Conservation (phyloP, 2,888 invertebrate species). For the Plagodis dolabraria region DNA sequence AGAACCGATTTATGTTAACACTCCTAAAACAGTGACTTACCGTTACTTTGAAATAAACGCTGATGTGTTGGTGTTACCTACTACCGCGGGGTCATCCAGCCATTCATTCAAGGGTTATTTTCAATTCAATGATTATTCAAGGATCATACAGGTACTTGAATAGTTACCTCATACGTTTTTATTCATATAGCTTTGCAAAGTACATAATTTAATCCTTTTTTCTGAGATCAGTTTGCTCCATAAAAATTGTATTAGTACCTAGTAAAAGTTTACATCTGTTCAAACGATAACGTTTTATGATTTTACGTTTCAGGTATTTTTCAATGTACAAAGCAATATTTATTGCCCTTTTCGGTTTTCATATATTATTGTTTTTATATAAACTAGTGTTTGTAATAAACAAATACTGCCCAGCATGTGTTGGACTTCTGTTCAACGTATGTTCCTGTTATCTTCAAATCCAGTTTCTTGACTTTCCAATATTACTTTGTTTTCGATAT, state of each 20-base stretch:
- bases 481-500: too few species aligned
- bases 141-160: too few species aligned
- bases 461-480: too few species aligned
- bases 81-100: slow-evolving; percentile 52
- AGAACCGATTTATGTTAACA: slow-evolving; percentile 71
- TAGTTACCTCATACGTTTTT: too few species aligned
- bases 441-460: too few species aligned
- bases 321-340: not conserved
- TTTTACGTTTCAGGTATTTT: not conserved
- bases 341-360: not conserved
- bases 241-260: not conserved
- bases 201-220: too few species aligned
- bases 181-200: too few species aligned
- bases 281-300: not conserved
- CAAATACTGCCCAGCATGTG: too few species aligned
- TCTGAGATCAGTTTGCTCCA: not conserved
- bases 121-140: slow-evolving; percentile 14
- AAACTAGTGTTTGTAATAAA: too few species aligned
- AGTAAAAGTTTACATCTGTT: not conserved
- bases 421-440: too few species aligned
- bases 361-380: not conserved
- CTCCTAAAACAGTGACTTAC: slow-evolving; percentile 78
- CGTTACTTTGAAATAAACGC: slow-evolving; percentile 61
- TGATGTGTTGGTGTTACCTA: slow-evolving; percentile 69
- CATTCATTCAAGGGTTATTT: slow-evolving; percentile 58